Evolutionary conservation across 2,113 vertebrate genomes (phyloP).

Genomic region (Alexandromys fortis): DNA sequence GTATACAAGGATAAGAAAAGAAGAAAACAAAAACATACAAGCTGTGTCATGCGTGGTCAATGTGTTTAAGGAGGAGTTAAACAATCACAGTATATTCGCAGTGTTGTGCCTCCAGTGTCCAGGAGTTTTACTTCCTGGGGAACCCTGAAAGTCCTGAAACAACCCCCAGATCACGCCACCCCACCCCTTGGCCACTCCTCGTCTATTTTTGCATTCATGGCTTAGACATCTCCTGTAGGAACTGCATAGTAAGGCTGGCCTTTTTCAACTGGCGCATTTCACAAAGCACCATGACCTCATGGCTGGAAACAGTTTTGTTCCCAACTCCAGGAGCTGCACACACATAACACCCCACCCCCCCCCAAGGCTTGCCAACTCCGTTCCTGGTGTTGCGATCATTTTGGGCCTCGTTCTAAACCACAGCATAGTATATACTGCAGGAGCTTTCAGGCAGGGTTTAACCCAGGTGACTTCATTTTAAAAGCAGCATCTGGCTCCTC

Average conservation of each 20-base stretch:
- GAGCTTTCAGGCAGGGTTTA: not conserved
- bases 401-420: not conserved
- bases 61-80: not conserved
- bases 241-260: not conserved
- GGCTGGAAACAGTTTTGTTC: not conserved
- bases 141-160: not conserved
- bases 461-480: not conserved
- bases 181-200: not conserved
- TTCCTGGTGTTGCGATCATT: not conserved
- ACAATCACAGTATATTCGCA: not conserved
- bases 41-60: too few species aligned
- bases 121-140: not conserved
- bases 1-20: not conserved
- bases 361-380: not conserved
- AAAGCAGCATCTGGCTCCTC: not conserved
- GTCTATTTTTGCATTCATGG: not conserved
- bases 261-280: not conserved
- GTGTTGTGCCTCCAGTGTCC: not conserved
- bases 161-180: not conserved
- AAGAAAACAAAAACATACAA: not conserved
- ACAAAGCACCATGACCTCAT: not conserved
- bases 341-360: too few species aligned
- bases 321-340: not conserved
- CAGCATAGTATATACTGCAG: not conserved
- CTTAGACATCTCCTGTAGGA: too few species aligned